Percentiles rank a stretch among this genome's conserved stretches.
These are phyloP conservation scores for Brenthis daphne DNA, from an alignment of 2,888 invertebrate genomes.

Conservation along the genomic window DNA sequence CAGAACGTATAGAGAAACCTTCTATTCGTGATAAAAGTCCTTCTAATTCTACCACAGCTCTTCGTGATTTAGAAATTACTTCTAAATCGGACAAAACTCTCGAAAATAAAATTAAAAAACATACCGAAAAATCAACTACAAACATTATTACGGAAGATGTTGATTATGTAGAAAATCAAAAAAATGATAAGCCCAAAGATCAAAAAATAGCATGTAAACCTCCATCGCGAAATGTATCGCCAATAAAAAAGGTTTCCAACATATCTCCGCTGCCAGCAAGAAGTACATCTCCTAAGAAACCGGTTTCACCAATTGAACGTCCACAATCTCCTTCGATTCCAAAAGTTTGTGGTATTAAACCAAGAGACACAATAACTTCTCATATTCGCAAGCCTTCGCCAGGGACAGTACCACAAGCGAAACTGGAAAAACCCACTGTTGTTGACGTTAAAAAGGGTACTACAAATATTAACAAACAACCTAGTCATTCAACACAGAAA, in stretches of 20 bases:
- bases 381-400: constrained; percentile 60
- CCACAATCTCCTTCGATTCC: constrained; percentile 67
- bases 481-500: constrained; percentile 49
- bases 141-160: constrained; percentile 40
- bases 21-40: constrained; percentile 59
- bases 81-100: constrained; percentile 41
- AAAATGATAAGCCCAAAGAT: constrained; percentile 48
- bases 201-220: constrained; percentile 54
- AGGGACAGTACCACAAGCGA: constrained; percentile 50
- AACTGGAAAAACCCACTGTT: constrained; percentile 55
- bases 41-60: constrained; percentile 53
- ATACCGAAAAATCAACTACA: constrained; percentile 34
- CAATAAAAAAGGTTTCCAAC: constrained; percentile 58
- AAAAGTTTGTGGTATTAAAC: constrained; percentile 59
- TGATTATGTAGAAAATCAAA: constrained; percentile 41
- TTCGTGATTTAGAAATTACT: constrained; percentile 55
- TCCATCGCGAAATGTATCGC: constrained; percentile 62
- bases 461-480: constrained; percentile 54
- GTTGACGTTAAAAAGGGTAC: constrained; percentile 59
- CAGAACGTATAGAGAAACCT: constrained; percentile 59
- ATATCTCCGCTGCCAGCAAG: constrained; percentile 55
- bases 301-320: constrained; percentile 53
- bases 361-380: constrained; percentile 57
- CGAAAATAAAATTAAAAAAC: constrained; percentile 33
- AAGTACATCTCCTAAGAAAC: constrained; percentile 69